These are phyloP conservation scores for Turnix velox DNA, from an alignment of 2,113 vertebrate genomes.

Conservation along the genomic window DNA sequence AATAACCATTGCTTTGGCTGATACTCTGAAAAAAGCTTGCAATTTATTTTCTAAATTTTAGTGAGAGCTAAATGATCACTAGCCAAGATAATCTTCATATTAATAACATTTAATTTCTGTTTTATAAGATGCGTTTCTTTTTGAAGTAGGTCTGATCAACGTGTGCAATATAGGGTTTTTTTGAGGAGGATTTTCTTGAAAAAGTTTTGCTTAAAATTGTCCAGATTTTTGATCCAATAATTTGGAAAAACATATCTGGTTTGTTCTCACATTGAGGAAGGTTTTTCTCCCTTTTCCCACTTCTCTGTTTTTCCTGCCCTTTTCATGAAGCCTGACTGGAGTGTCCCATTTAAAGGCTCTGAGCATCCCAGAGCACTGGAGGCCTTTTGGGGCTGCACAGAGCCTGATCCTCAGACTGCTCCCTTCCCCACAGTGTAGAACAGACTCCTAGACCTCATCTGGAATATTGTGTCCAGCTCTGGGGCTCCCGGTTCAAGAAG, in stretches of 20 bases:
- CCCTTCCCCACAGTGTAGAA: not conserved
- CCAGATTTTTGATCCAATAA: slow-evolving; percentile 34
- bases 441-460: slow-evolving; percentile 13
- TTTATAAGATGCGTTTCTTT: not conserved
- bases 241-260: slow-evolving; percentile 16
- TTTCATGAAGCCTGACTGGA: not conserved
- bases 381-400: slow-evolving; percentile 33
- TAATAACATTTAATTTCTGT: not conserved
- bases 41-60: slow-evolving; percentile 12
- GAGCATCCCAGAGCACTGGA: not conserved
- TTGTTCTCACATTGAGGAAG: not conserved
- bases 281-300: slow-evolving; percentile 26
- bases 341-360: not conserved
- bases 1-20: not conserved
- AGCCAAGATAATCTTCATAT: not conserved
- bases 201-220: not conserved
- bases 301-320: slow-evolving; percentile 23
- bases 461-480: too few relatives aligned
- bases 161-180: not conserved
- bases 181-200: not conserved
- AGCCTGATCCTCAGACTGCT: not conserved
- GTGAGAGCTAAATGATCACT: not conserved
- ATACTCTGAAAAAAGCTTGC: not conserved
- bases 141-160: not conserved
- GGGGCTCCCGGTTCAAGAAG: too few relatives aligned